Base-by-base conservation (phyloP, 2,888 invertebrate species). In the Athalia circularis region DNA sequence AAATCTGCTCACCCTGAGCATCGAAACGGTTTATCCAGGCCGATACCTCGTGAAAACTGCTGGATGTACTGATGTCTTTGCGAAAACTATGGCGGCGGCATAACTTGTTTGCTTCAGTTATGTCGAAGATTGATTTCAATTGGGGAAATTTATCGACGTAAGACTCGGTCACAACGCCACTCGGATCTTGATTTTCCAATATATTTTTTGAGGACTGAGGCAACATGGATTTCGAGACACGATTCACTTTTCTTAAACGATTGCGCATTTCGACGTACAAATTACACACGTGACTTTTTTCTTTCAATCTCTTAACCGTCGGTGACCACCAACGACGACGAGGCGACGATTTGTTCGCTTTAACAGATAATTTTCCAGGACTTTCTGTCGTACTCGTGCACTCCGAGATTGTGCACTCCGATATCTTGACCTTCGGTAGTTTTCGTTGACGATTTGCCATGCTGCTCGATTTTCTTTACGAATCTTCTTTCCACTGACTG, bases 81-180 rank as follows among this genome's bases (percentile, higher is more conserved):
- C 52, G 29, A 45, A 47, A 59, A 3, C 45, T 57, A 8, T 47
- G 72, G 59, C 13, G 47, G 29, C 29, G 29, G 2, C 29, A 1
- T 29, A 29, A 29, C 29, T 57, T n/a, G 8, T 67, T 45, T 45
- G 8, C n/a, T 4, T 47, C 43, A 8, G 29, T 57, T 0, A 72
- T 47, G 59, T 83, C 82, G 76, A 82, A 83, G 13, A 80, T 75
- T 4, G 83, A 78, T 78, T 81, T 82, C 29, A 83, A 82, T 11
- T 77, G 75, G 1, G 79, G 77, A 77, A 83, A 83, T 79, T 68
- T 83, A 4, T 79, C 81, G 29, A 81, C 72, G 13, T 62, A 65
- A 9, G 78, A 79, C 54, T 82, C 83, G 2, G 61, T 48, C 54
- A 81, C 75, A 1, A 83, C 81, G 3, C 81, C 81, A n/a, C 80